These are phyloP conservation scores for Pogonognathellus flavescens DNA, from an alignment of 1,140 invertebrate species.

Conservation along the genomic window DNA sequence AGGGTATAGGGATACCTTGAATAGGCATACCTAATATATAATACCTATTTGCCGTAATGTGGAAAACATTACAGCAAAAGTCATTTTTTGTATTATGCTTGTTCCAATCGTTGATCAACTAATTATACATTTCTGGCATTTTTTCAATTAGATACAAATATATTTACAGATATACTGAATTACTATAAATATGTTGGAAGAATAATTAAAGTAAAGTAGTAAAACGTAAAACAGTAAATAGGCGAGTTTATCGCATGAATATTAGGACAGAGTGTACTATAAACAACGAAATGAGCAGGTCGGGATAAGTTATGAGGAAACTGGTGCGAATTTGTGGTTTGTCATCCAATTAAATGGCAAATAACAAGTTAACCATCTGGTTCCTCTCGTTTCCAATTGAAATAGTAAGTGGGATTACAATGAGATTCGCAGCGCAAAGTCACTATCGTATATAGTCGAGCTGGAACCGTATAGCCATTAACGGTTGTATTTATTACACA, in stretches of 20 bases:
- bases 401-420: slow-evolving; percentile 13
- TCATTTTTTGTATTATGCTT: background rate
- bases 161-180: no score
- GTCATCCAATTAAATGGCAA: slow-evolving; percentile 66
- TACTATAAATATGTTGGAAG: background rate
- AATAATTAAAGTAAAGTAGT: background rate
- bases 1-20: no score
- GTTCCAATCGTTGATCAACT: background rate
- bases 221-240: background rate
- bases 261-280: background rate
- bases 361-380: slow-evolving; percentile 67
- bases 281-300: slow-evolving; percentile 17
- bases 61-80: no score
- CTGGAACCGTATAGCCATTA: no score
- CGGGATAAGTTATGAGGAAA: slow-evolving; percentile 56
- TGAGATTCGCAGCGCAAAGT: background rate
- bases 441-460: no score
- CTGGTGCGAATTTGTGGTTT: slow-evolving; percentile 67
- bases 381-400: slow-evolving; percentile 54
- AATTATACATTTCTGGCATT: background rate
- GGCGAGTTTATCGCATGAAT: background rate
- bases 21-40: no score
- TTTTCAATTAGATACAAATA: background rate
- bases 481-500: no score
- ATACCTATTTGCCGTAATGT: no score